phyloP scores from a whole-genome alignment of 2,888 invertebrate genomes.

The Pterobdella sp. region DNA sequence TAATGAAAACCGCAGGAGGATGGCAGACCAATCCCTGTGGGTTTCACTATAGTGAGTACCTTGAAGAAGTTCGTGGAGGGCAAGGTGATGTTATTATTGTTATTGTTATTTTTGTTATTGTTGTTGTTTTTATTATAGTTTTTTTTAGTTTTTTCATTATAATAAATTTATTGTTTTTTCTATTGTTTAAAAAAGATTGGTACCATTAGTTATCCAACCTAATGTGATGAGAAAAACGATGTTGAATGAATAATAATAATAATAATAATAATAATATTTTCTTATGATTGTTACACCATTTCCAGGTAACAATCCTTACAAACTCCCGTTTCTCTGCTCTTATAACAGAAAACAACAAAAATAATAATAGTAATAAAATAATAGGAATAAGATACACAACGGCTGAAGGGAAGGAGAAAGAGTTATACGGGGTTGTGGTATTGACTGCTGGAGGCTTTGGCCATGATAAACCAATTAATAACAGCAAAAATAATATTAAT shows the following conservation, averaged over 20 bases:
- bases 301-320: too few species aligned
- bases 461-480: conserved; percentile 32
- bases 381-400: conserved; percentile 20
- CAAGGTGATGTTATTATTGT: conserved; percentile 20
- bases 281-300: too few species aligned
- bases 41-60: conserved; percentile 35
- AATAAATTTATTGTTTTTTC: too few species aligned
- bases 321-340: too few species aligned
- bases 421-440: conserved; percentile 32
- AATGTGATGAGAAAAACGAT: too few species aligned
- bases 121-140: too few species aligned
- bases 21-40: conserved; percentile 36
- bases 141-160: too few species aligned
- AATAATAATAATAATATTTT: too few species aligned
- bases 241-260: too few species aligned
- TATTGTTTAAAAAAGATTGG: too few species aligned
- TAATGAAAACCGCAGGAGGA: conserved; percentile 16
- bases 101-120: neutral
- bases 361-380: neutral
- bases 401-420: conserved; percentile 8
- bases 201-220: too few species aligned
- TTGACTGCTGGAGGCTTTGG: conserved; percentile 37
- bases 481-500: neutral
- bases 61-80: conserved; percentile 34
- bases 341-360: too few species aligned